Percentiles rank a stretch among this genome's conserved stretches.
Conservation (phyloP, 2,888 invertebrate species). For the Cyaniris semiargus region DNA sequence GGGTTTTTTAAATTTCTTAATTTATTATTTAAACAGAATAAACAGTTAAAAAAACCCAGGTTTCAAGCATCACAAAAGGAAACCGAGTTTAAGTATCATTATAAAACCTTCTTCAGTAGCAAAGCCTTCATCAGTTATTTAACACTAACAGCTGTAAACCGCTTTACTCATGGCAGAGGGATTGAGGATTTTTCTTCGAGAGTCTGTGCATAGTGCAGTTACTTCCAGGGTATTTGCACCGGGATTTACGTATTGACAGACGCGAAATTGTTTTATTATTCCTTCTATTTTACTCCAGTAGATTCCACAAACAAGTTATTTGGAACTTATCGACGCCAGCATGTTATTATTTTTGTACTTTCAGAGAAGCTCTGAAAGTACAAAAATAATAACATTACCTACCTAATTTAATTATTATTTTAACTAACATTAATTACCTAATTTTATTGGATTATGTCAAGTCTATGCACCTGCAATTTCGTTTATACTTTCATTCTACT, state of each 20-base stretch:
- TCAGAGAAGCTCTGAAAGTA: too few relatives aligned
- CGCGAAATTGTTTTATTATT: conserved; percentile 50
- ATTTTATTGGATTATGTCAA: too few relatives aligned
- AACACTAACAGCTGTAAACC: conserved; percentile 41
- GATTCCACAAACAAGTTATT: conserved; percentile 22
- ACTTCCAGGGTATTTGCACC: conserved; percentile 45
- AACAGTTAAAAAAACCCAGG: neutral
- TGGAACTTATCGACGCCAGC: too few relatives aligned
- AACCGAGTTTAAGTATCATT: neutral
- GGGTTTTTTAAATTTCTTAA: too few relatives aligned
- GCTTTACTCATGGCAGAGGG: conserved; percentile 54
- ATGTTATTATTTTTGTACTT: too few relatives aligned
- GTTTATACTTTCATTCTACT: too few relatives aligned
- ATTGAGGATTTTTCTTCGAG: conserved; percentile 49
- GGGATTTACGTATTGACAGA: conserved; percentile 54
- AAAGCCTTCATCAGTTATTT: conserved; percentile 15
- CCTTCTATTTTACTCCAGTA: conserved; percentile 11
- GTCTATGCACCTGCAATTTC: too few relatives aligned
- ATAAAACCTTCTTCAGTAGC: neutral
- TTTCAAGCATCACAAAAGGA: neutral
- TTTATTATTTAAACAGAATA: too few relatives aligned
- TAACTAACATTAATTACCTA: too few relatives aligned
- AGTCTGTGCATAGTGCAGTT: conserved; percentile 49
- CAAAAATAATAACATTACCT: too few relatives aligned
- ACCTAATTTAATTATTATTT: too few relatives aligned